A percentile compares a stretch with the other conserved stretches of the same genome.
These are phyloP conservation scores for Hormaphis cornu DNA, from an alignment of 1,140 invertebrate genomes.

Conservation along the genomic window DNA sequence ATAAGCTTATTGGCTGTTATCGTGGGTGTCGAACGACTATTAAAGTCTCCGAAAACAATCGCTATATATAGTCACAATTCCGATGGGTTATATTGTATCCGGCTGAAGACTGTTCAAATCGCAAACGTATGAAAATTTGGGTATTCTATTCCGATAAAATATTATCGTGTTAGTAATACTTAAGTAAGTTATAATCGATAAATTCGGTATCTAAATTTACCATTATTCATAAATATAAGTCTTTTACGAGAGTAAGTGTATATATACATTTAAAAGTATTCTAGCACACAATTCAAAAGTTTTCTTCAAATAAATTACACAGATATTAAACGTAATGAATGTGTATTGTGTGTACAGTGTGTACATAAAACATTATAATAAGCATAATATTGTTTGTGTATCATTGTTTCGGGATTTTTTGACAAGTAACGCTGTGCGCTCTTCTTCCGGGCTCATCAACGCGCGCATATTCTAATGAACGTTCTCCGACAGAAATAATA, in stretches of 20 bases:
- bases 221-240: background rate
- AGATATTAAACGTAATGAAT: background rate
- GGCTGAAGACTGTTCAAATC: too few species aligned
- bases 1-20: background rate
- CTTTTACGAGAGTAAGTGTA: too few species aligned
- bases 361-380: too few species aligned
- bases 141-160: too few species aligned
- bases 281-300: background rate
- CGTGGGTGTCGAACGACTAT: background rate
- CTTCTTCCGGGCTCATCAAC: slow-evolving; percentile 7
- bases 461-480: slow-evolving; percentile 17
- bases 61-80: too few species aligned
- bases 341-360: background rate
- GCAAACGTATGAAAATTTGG: too few species aligned
- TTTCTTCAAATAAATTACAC: background rate
- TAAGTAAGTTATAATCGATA: too few species aligned
- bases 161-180: too few species aligned
- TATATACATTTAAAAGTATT: background rate
- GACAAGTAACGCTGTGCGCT: background rate
- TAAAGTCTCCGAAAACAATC: background rate
- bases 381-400: background rate
- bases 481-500: background rate
- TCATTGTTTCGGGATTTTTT: background rate
- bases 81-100: background rate
- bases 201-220: too few species aligned